Base-by-base conservation (phyloP, 2,888 invertebrate species). In the Epiblema foenella region DNA sequence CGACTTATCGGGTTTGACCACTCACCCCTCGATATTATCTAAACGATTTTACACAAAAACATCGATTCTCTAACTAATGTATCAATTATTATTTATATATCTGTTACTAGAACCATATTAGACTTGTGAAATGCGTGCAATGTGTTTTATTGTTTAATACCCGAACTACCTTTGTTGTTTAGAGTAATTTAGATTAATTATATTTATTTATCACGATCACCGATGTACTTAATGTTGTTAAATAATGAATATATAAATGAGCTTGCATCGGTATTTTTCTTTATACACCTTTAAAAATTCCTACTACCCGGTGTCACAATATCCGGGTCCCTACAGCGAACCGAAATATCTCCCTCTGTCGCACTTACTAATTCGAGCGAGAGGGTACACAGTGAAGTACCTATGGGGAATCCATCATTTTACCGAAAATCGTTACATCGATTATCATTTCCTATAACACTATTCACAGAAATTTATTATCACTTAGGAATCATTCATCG, bases 181-280 rank as follows among this genome's bases (percentile, higher is more conserved):
- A 68, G 73, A 42, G 65, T 78, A 76, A 77, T 76, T 79, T 77
- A 78, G 73, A 77, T 73, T 80, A 77, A 78, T 77, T 81, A 75
- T 86, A 87, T 86, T 88, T 86, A 85, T 85, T 87, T 84, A 78
- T 81, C 77, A 73, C 75, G 75, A 80, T 81, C 76, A 81, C 79
- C 78, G 81, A 80, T 87, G 89, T 91, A 91, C 89, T 90, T 90
- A 91, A 88, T 83, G 83, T 89, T 86, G 86, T 79, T 83, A 77
- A 84, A 81, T 82, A 79, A 81, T 80, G 84, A 86, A 87, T 84
- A 85, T 80, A 85, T 83, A 78, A 83, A 85, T 84, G 89, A 89
- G 89, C 88, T 88, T 89, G 77, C 15, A 78, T 18, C 15, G 17
- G 37, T 24, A 10, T 68, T 62, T 68, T 49, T 24, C 24, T 37